These are phyloP conservation scores for Malaclemys terrapin DNA, from an alignment of 2,113 vertebrate species.

Conservation along the genomic window DNA sequence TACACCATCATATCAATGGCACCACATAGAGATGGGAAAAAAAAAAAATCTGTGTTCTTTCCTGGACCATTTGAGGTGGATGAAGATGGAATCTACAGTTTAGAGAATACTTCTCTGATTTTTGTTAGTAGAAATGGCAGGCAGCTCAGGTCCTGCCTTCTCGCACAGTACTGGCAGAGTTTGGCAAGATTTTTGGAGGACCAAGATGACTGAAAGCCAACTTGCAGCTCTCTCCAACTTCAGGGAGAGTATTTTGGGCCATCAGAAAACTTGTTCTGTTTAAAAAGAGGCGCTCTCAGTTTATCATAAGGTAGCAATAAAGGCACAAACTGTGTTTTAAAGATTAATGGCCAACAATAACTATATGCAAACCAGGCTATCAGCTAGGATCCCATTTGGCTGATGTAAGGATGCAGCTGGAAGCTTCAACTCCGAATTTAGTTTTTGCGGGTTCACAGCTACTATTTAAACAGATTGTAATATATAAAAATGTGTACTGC, in stretches of 20 bases:
- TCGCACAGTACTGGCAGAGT: neutral
- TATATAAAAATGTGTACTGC: neutral
- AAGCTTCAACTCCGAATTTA: neutral
- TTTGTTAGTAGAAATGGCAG: neutral
- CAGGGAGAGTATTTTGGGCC: neutral
- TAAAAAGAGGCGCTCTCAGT: too few relatives aligned
- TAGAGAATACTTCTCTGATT: neutral
- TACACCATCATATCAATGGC: neutral
- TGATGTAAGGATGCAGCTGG: neutral
- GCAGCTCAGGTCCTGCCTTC: fast-evolving
- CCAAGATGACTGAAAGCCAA: neutral
- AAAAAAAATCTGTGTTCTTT: neutral
- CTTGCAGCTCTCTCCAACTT: neutral
- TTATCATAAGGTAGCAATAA: neutral
- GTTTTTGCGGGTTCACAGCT: neutral
- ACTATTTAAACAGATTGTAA: neutral
- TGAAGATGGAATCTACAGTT: neutral
- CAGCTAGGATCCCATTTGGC: neutral
- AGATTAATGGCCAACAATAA: too few relatives aligned
- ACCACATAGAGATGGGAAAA: neutral
- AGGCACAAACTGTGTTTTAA: neutral
- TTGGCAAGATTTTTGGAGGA: fast-evolving
- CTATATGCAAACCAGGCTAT: neutral
- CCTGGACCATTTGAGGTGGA: neutral
- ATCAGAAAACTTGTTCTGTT: neutral